A percentile compares a stretch with the other conserved stretches of the same genome.
Conservation (phyloP, 2,888 invertebrate species). For the Polia nebulosa region DNA sequence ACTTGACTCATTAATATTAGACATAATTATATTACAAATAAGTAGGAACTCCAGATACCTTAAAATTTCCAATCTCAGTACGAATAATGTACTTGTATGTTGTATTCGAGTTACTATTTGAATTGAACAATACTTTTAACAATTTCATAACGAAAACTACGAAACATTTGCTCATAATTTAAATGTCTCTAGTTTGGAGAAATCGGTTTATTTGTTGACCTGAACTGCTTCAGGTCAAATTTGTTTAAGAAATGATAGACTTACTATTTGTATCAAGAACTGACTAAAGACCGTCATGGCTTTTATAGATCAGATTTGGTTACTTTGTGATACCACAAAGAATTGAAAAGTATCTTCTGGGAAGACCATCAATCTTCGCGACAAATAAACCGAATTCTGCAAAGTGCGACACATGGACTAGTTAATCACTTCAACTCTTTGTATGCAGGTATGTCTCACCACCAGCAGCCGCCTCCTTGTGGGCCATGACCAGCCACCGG, state of each 20-base stretch:
- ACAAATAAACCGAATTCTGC: conserved; percentile 47
- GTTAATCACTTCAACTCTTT: conserved; percentile 76
- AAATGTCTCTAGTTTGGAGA: conserved; percentile 37
- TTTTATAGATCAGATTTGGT: not conserved
- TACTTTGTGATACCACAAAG: not conserved
- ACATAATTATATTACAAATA: conserved; percentile 77
- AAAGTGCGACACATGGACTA: conserved; percentile 79
- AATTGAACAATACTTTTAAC: conserved; percentile 70
- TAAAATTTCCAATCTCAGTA: conserved; percentile 70
- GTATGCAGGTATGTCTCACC: conserved; percentile 79
- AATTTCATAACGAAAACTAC: conserved; percentile 66
- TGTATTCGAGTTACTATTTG: conserved; percentile 84
- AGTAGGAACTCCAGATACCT: conserved; percentile 88
- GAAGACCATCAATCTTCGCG: not conserved
- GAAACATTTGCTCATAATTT: conserved; percentile 59
- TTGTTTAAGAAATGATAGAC: not conserved
- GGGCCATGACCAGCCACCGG: conserved; percentile 81
- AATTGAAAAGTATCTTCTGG: not conserved
- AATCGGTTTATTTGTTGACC: conserved; percentile 21
- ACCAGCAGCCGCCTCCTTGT: conserved; percentile 90
- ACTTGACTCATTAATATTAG: conserved; percentile 62
- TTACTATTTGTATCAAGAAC: not conserved
- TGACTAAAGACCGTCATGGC: not conserved
- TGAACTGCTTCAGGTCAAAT: not conserved
- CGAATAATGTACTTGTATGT: conserved; percentile 65